phyloP scores from a whole-genome alignment of 53 echinoderm and acorn worm genomes.

The Stichopus horrens region DNA sequence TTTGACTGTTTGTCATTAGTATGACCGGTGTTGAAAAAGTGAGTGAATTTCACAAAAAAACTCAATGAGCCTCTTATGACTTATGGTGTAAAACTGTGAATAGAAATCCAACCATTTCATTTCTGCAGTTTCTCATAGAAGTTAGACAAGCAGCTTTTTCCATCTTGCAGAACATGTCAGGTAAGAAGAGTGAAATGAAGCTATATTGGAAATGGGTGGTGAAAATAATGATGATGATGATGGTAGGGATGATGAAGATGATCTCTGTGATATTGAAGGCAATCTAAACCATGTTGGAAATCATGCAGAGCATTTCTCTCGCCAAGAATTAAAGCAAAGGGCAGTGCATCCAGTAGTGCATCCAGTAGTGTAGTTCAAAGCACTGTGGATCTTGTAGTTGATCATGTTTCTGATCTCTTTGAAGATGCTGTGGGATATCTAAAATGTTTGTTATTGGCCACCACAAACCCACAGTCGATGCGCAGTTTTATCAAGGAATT shows the following conservation, averaged over 20 bases:
- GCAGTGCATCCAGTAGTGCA: background rate
- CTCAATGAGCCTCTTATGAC: no score
- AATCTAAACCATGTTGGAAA: background rate
- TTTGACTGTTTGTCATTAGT: no score
- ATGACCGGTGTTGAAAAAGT: no score
- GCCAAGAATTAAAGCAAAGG: background rate
- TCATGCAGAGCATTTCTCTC: background rate
- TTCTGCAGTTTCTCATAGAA: no score
- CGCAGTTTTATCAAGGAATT: no score
- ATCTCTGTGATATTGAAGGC: background rate
- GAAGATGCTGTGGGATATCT: constrained; percentile 30
- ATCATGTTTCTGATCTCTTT: constrained; percentile 37
- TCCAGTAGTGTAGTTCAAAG: constrained; percentile 35
- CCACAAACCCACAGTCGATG: no score
- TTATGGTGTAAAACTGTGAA: background rate
- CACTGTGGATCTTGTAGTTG: constrained; percentile 40
- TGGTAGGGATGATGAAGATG: background rate
- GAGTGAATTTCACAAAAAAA: no score
- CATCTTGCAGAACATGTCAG: no score
- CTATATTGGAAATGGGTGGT: background rate
- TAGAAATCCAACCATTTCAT: no score
- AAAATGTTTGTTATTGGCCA: no score
- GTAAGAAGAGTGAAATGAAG: background rate
- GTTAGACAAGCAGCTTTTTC: no score
- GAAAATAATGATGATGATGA: constrained; percentile 26